These are phyloP conservation scores for Nomada lathburiana DNA, from an alignment of 2,888 invertebrate species.

Conservation along the genomic window DNA sequence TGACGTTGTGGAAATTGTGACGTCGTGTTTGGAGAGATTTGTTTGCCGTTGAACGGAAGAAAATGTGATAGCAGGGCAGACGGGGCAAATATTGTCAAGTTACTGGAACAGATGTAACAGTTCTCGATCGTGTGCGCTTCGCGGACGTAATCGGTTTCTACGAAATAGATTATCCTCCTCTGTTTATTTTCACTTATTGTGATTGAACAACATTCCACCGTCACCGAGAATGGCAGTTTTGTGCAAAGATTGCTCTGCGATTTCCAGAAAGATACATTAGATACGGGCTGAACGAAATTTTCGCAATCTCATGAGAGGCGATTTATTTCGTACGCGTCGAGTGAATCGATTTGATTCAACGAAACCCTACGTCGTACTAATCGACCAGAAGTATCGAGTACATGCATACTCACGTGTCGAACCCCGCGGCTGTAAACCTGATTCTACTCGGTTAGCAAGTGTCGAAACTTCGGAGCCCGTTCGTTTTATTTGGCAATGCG, in stretches of 20 bases:
- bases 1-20: no score
- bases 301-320: background rate
- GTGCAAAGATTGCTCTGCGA: no score
- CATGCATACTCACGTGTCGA: background rate
- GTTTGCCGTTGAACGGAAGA: background rate
- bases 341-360: background rate
- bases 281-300: background rate
- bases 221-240: no score
- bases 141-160: background rate
- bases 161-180: no score
- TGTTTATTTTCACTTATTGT: no score
- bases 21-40: background rate
- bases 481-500: constrained; percentile 16
- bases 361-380: background rate
- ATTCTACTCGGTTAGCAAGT: constrained; percentile 28
- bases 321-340: background rate
- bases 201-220: no score
- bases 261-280: no score
- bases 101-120: background rate
- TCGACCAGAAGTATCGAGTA: background rate
- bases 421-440: constrained; percentile 12
- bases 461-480: constrained; percentile 19
- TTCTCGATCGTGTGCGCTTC: background rate
- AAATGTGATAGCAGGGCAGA: background rate
- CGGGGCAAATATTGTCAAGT: background rate